Evolutionary conservation across 2,888 invertebrate species (phyloP), one percentile per base, ranked within the genome.

Genomic region (Tricholauxania praeusta): DNA sequence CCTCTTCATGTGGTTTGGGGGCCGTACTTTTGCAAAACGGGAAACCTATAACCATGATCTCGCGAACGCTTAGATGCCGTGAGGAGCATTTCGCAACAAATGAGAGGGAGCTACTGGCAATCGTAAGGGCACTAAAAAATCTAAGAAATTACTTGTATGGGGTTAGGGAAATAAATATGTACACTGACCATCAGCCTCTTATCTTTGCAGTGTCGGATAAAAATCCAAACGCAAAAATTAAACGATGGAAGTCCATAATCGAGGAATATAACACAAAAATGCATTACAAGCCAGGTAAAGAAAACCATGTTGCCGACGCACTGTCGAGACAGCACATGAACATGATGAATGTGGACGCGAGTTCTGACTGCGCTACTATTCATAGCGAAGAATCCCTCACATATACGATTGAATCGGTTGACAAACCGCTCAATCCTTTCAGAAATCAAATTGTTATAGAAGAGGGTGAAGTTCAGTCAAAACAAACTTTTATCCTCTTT

Each of bases 71-170:
- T 0, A 73, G 55, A 39, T 63, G 65, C 48, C 12, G 70, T 3
- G 74, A 77, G 17, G 73, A 77, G 47, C 51, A 71, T 22, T 73
- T 68, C 14, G 72, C 76, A 0, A 66, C 74, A 7, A 75, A 75
- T 48, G 74, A 76, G 17, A 74, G 71, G 32, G 75, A 75, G 17
- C 66, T 75, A 53, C 49, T 74, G 0, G 75, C 72, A 1, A 74
- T 75, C 1, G 52, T 72, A 0, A 71, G 71, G 73, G 57, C 75
- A 7, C 55, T 75, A 3, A 67, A 71, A 12, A 52, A 28, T 12
- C 47, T 75, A n/a, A 47, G 73, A 48, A 72, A 70, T n/a, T 76
- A 60, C 22, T 15, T 74, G 0, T 74, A 75, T n/a, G 74, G 71
- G 28, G 10, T 70, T 12, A 59, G 39, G 15, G 47, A 32, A 39